phyloP scores from a whole-genome alignment of 2,888 invertebrate species.

The Beris morrisii region DNA sequence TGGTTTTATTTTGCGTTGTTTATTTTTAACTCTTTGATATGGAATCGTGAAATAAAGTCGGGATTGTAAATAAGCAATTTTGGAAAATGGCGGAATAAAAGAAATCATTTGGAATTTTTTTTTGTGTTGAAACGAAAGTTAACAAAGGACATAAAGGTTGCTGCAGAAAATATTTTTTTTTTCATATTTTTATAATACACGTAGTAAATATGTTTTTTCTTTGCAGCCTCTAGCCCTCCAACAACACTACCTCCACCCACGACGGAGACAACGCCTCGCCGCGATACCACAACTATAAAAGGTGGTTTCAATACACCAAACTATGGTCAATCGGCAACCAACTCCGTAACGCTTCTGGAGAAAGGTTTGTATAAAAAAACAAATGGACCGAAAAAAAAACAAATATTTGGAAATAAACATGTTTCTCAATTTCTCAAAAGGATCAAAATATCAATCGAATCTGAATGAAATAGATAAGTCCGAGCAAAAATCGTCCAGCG shows the following conservation, averaged over 20 bases:
- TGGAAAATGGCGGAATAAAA: too few relatives aligned
- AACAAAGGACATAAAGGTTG: too few relatives aligned
- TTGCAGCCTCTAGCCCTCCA: slow-evolving; percentile 74
- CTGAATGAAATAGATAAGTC: slow-evolving; percentile 80
- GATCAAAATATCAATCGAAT: slow-evolving; percentile 74
- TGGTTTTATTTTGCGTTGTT: too few relatives aligned
- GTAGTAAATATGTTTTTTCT: background rate
- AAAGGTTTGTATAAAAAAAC: slow-evolving; percentile 56
- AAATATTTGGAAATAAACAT: slow-evolving; percentile 6
- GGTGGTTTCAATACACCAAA: slow-evolving; percentile 56
- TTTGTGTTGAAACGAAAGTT: too few relatives aligned
- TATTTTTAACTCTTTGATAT: too few relatives aligned
- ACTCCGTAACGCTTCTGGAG: slow-evolving; percentile 63
- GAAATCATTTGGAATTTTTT: too few relatives aligned
- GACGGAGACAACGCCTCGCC: slow-evolving; percentile 58
- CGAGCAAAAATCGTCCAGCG: slow-evolving; percentile 70
- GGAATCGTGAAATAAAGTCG: too few relatives aligned
- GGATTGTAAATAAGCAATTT: too few relatives aligned
- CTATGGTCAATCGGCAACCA: slow-evolving; percentile 66
- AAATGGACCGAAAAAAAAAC: background rate
- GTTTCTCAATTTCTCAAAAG: slow-evolving; percentile 56
- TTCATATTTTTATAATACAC: too few relatives aligned
- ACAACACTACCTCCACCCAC: slow-evolving; percentile 79
- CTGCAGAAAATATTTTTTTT: too few relatives aligned
- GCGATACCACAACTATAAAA: slow-evolving; percentile 45